These are phyloP conservation scores for Cisticola juncidis DNA, from an alignment of 2,113 vertebrate species.

Conservation along the genomic window DNA sequence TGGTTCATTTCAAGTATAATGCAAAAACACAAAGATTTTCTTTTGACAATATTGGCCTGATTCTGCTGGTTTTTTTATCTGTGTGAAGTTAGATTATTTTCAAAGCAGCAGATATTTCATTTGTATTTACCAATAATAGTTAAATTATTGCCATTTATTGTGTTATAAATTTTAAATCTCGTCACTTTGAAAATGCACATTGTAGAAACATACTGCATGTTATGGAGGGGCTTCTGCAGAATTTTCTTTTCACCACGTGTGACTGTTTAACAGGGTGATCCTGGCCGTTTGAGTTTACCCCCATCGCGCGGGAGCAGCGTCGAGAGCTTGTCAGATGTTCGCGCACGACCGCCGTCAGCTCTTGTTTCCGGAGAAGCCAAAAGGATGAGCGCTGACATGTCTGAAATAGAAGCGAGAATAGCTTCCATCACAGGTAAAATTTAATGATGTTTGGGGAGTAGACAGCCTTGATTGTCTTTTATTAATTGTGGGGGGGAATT, in stretches of 20 bases:
- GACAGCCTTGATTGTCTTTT: background rate
- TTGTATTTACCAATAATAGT: background rate
- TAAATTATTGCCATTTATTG: background rate
- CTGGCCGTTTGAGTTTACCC: slow-evolving; percentile 85
- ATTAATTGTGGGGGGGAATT: background rate
- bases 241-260: background rate
- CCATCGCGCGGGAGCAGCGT: slow-evolving; percentile 94
- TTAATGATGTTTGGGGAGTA: background rate
- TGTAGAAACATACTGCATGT: background rate
- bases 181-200: background rate
- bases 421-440: slow-evolving; percentile 86
- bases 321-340: slow-evolving; percentile 86
- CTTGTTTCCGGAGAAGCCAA: slow-evolving; percentile 84
- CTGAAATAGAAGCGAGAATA: slow-evolving; percentile 92
- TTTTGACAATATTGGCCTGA: background rate
- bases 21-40: background rate
- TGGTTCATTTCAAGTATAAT: background rate
- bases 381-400: slow-evolving; percentile 94
- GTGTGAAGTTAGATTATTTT: background rate
- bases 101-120: background rate
- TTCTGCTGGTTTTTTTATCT: background rate
- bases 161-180: background rate
- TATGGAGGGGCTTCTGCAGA: background rate
- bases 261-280: slow-evolving; percentile 80
- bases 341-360: slow-evolving; percentile 76